phyloP scores from a whole-genome alignment of 2,888 invertebrate genomes.

The Ectemnius cavifrons region DNA sequence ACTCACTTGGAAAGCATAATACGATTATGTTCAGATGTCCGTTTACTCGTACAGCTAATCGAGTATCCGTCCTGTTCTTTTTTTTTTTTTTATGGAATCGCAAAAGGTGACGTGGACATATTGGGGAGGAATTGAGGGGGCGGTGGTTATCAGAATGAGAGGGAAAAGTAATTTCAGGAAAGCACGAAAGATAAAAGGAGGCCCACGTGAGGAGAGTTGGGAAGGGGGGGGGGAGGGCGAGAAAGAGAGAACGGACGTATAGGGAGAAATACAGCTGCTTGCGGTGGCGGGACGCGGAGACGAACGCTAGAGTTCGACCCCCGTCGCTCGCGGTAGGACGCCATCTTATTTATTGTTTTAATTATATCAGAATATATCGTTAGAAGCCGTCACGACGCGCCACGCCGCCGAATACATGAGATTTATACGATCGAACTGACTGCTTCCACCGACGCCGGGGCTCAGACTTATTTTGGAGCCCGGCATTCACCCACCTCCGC shows the following conservation, averaged over 20 bases:
- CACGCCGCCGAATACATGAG: slow-evolving; percentile 75
- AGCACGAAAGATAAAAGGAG: not conserved
- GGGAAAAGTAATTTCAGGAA: slow-evolving; percentile 7
- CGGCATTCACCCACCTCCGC: slow-evolving; percentile 28
- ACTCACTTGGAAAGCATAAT: too few species aligned
- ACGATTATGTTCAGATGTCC: too few species aligned
- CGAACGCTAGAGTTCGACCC: slow-evolving; percentile 73
- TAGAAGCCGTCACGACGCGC: slow-evolving; percentile 75
- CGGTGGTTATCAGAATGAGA: slow-evolving; percentile 18
- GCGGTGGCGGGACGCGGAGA: slow-evolving; percentile 44
- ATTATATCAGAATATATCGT: slow-evolving; percentile 78
- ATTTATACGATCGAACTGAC: slow-evolving; percentile 69
- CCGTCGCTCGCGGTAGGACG: slow-evolving; percentile 76
- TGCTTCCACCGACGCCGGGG: slow-evolving; percentile 28
- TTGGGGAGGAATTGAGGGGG: slow-evolving; percentile 4
- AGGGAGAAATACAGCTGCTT: slow-evolving; percentile 5
- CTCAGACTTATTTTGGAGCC: slow-evolving; percentile 15
- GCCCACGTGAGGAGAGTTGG: not conserved
- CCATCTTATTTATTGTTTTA: slow-evolving; percentile 79
- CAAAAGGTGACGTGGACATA: too few species aligned
- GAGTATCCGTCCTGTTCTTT: too few species aligned
- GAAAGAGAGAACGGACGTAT: not conserved
- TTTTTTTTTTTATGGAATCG: too few species aligned
- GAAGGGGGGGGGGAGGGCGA: not conserved
- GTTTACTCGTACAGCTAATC: too few species aligned